A percentile compares a stretch with the other conserved stretches of the same genome.
phyloP scores from a whole-genome alignment of 2,113 vertebrate species.

The Oncorhynchus nerka region DNA sequence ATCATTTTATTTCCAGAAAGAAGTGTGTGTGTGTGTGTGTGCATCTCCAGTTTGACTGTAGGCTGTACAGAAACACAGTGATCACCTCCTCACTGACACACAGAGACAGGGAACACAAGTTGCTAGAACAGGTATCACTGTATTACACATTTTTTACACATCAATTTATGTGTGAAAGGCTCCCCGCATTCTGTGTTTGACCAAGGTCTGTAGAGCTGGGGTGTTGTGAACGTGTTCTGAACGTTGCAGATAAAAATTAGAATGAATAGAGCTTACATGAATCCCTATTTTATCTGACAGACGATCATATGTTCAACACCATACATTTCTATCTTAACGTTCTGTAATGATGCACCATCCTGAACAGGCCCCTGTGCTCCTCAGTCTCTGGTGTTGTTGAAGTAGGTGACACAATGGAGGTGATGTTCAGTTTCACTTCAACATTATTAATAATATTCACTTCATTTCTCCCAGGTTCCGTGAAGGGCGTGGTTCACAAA shows the following conservation, averaged over 20 bases:
- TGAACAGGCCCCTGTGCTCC: constrained; percentile 44
- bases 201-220: too few species aligned
- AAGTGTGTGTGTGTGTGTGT: constrained; percentile 70
- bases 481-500: constrained; percentile 45
- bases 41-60: constrained; percentile 70
- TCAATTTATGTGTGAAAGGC: neutral
- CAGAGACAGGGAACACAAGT: constrained; percentile 40
- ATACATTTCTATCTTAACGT: neutral
- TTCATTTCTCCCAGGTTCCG: constrained; percentile 34
- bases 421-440: neutral
- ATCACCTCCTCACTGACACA: constrained; percentile 49
- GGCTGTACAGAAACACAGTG: constrained; percentile 67
- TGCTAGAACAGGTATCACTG: constrained; percentile 25
- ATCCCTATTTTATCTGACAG: too few species aligned
- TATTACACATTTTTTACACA: constrained; percentile 32
- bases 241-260: too few species aligned
- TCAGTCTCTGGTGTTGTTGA: constrained; percentile 41
- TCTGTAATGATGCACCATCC: neutral
- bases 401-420: constrained; percentile 5
- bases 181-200: too few species aligned
- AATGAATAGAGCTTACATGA: too few species aligned
- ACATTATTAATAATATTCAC: constrained; percentile 3
- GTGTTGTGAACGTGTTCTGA: too few species aligned
- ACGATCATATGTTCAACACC: too few species aligned
- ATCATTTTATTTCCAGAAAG: constrained; percentile 78